Evolutionary conservation across 2,888 invertebrate species (phyloP), one percentile per base, ranked within the genome.

Genomic region (Parnassius smintheus): DNA sequence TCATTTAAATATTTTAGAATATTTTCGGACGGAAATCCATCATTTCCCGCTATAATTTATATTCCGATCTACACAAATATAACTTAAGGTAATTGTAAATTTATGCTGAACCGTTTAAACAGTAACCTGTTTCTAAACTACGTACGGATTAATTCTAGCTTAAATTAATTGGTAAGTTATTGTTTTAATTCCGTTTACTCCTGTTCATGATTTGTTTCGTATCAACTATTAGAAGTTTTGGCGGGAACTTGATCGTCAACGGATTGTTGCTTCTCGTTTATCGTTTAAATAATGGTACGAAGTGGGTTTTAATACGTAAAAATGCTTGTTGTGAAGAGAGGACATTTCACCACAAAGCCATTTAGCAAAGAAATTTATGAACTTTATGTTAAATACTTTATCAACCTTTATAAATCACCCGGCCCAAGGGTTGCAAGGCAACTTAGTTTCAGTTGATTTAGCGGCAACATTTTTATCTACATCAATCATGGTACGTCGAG

Each of bases 1-100:
- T 81, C 76, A 88, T 88, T 88, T 84, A 78, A 88, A 88, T 88
- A 88, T 83, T 83, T 86, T 76, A 69, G 70, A 68, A 67, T 75
- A 74, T 78, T 80, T 59, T 80, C 76, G 67, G 73, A 72, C 72
- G 66, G 75, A 70, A 78, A 82, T 82, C 79, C 82, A 82, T 83
- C 82, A 83, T 56, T 56, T 56, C 48, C 56, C 56, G 65, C 71
- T 48, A 63, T 64, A 61, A 67, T 74, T 70, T 68, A 68, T 69
- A 71, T 66, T 71, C 63, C 50, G 49, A 53, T 53, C 35, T 41
- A 13, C 53, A 59, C 54, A 54, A 62, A 62, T 50, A 56, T 55
- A 62, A 58, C 41, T 55, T 55, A 18, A 51, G 50, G 55, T 59
- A 35, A 55, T 58, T 54, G 54, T 51, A 63, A 59, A 59, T 63